phyloP scores from a whole-genome alignment of 2,113 vertebrate species.

The Oenanthe oenanthe region DNA sequence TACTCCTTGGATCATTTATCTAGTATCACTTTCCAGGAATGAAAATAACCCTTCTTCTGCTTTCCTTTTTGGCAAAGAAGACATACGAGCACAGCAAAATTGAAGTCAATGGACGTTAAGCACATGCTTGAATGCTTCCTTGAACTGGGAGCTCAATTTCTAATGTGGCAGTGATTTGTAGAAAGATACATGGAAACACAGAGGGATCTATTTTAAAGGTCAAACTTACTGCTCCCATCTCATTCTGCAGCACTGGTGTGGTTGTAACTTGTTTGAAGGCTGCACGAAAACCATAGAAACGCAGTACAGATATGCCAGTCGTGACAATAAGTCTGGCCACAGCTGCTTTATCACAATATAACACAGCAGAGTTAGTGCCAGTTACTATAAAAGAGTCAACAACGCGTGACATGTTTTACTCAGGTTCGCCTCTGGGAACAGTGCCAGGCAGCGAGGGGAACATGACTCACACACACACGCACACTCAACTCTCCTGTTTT shows the following conservation, averaged over 20 bases:
- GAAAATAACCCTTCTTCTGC: neutral
- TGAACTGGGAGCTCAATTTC: slow-evolving; percentile 15
- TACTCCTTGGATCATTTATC: neutral
- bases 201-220: slow-evolving; percentile 1
- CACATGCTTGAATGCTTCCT: slow-evolving; percentile 26
- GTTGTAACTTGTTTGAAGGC: neutral
- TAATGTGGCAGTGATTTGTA: slow-evolving; percentile 16
- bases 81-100: neutral
- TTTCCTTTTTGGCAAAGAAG: slow-evolving; percentile 35
- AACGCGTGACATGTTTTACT: slow-evolving; percentile 50
- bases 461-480: neutral
- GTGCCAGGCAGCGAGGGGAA: slow-evolving; percentile 14
- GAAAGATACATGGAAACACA: neutral
- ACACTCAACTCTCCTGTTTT: neutral
- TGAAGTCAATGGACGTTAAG: slow-evolving; percentile 7
- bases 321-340: neutral
- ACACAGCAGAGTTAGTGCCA: slow-evolving; percentile 31
- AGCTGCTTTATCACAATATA: neutral
- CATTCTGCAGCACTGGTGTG: neutral
- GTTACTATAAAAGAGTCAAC: slow-evolving; percentile 40
- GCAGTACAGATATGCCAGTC: neutral
- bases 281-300: neutral
- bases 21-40: neutral
- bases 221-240: neutral
- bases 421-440: slow-evolving; percentile 20